Base-by-base conservation (phyloP, 2,113 vertebrate genomes). In the Cyanocitta stelleri region DNA sequence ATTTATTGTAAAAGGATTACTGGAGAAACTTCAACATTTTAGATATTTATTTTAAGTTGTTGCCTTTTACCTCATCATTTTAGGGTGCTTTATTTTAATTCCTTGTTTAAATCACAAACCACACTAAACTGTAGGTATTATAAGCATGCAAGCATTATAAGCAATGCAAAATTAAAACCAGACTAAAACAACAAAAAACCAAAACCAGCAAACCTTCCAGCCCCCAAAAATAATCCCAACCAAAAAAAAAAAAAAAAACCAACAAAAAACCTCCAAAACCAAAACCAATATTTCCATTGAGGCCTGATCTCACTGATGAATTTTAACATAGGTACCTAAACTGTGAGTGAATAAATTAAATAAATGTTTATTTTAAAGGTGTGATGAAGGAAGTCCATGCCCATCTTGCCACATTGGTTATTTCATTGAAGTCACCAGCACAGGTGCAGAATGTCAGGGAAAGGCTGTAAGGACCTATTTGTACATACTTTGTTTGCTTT, bases 181-280 rank as follows among this genome's bases (percentile, higher is more conserved):
- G 21, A 32, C 5, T 2, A 27, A 35, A 63, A 23, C 7, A 52
- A 8, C 5, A 71, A 22, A 8, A 29, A 66, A 35, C 6, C 2
- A 37, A 43, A 49, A 11, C 2, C 10, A 54, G 16, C 4, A 48
- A 79, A 35, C 3, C 5, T 67, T 6, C 12, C 16, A 13, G 2
- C 4, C 2, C 7, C 23, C 5, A n/a, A 27, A 61, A 29, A 41
- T 41, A 10, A n/a, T 1, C 3, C 21, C 16, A 21, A 13, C 30
- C 19, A 24, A 43, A 24, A 16, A 73, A 16, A 56, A 51, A 15
- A 61, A 63, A 17, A 35, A 76, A 66, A 10, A 9, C 32, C 32
- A 23, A 15, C 56, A 16, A 43, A 49, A 64, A 6, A 1, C 5
- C 6, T 29, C 13, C 3, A 15, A 68, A 64, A 12, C 6, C 18